These are phyloP conservation scores for Criorhina ranunculi DNA, from an alignment of 2,888 invertebrate species.

Conservation along the genomic window DNA sequence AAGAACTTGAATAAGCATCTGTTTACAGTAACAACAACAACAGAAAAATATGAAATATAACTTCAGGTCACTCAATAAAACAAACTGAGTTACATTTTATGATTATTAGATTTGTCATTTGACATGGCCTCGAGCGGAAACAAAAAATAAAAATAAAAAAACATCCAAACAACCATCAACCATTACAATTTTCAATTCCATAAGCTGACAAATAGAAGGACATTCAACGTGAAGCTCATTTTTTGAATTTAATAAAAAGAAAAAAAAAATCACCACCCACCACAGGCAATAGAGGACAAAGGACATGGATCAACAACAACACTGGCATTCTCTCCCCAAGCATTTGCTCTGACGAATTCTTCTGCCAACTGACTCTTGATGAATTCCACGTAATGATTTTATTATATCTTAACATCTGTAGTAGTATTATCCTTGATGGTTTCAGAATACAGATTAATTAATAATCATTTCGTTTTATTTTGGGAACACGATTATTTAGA, in stretches of 20 bases:
- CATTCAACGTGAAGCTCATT: slow-evolving; percentile 6
- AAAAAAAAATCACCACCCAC: background rate
- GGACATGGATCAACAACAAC: background rate
- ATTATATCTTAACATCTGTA: background rate
- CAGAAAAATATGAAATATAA: background rate
- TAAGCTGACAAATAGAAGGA: slow-evolving; percentile 13
- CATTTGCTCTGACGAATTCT: background rate
- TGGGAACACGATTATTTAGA: slow-evolving; percentile 5
- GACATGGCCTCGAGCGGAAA: slow-evolving; percentile 5
- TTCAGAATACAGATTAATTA: slow-evolving; percentile 20
- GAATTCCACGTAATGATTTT: slow-evolving; percentile 6
- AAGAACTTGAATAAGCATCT: background rate
- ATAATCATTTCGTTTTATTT: slow-evolving; percentile 22
- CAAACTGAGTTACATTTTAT: slow-evolving; percentile 3
- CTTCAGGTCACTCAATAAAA: background rate
- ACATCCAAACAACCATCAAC: slow-evolving; percentile 1
- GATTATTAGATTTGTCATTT: slow-evolving; percentile 17
- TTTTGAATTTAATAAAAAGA: slow-evolving; percentile 22
- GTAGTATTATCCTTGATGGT: slow-evolving; percentile 17
- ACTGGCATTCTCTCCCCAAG: background rate
- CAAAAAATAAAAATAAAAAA: background rate
- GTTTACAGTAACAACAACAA: background rate
- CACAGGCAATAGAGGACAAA: background rate
- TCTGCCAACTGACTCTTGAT: background rate
- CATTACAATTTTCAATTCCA: slow-evolving; percentile 10